A percentile compares a stretch with the other conserved stretches of the same genome.
phyloP scores from a whole-genome alignment of 2,888 invertebrate genomes.

The Harpalus rubripes region DNA sequence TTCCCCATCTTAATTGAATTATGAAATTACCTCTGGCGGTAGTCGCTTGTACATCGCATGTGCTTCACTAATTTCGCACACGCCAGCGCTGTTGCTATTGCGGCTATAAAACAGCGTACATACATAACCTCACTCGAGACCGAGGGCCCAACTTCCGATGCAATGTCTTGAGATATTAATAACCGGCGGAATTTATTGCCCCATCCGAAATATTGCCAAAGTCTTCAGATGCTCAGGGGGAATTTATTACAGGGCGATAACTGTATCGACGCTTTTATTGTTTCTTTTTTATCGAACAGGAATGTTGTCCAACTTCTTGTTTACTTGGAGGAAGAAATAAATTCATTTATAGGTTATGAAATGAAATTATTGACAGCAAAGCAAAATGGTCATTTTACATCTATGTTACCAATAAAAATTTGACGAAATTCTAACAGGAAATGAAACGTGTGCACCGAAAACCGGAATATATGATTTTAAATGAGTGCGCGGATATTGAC shows the following conservation, averaged over 20 bases:
- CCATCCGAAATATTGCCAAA: conserved; percentile 32
- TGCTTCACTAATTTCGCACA: conserved; percentile 60
- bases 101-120: conserved; percentile 8
- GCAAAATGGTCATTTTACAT: conserved; percentile 4
- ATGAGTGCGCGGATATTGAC: too few species aligned
- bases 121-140: neutral
- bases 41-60: conserved; percentile 53
- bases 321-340: conserved; percentile 20
- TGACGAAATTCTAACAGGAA: neutral
- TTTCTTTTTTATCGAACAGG: conserved; percentile 48
- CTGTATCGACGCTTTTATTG: conserved; percentile 43
- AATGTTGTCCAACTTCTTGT: conserved; percentile 25
- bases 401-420: neutral
- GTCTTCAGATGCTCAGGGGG: conserved; percentile 35
- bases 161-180: conserved; percentile 48
- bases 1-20: conserved; percentile 56
- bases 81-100: conserved; percentile 4
- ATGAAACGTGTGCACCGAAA: too few species aligned
- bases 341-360: conserved; percentile 1
- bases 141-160: conserved; percentile 24
- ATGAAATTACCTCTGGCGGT: conserved; percentile 53
- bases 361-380: neutral
- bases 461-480: too few species aligned
- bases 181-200: conserved; percentile 35
- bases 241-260: conserved; percentile 43